Percentiles rank a stretch among this genome's conserved stretches.
Evolutionary conservation across 2,888 invertebrate species (phyloP).

Genomic region (Habroteleia sp.): DNA sequence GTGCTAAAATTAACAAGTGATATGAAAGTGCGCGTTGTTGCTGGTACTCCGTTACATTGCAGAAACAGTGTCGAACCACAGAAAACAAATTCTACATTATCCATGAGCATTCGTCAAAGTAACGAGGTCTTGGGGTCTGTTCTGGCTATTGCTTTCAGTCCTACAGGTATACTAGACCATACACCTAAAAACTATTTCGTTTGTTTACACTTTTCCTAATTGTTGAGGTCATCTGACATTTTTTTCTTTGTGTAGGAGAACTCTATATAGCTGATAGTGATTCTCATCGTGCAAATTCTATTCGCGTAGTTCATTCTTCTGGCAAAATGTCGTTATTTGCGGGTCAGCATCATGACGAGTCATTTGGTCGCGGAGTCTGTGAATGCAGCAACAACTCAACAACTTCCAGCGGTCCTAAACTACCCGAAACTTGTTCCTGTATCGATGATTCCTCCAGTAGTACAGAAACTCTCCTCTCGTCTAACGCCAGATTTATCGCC

Average conservation of each 20-base stretch:
- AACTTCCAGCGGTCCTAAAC: conserved; percentile 72
- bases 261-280: conserved; percentile 97
- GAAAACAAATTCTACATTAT: conserved; percentile 77
- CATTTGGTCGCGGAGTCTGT: conserved; percentile 69
- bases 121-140: conserved; percentile 91
- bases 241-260: too few species aligned
- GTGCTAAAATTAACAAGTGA: conserved; percentile 95
- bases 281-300: conserved; percentile 91
- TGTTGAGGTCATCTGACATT: too few species aligned
- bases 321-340: conserved; percentile 96
- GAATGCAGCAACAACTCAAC: conserved; percentile 76
- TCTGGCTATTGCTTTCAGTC: conserved; percentile 93
- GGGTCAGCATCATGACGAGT: conserved; percentile 88
- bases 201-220: too few species aligned
- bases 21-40: conserved; percentile 94
- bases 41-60: conserved; percentile 97
- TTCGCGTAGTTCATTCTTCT: conserved; percentile 92
- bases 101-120: conserved; percentile 83
- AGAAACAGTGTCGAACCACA: conserved; percentile 82
- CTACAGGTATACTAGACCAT: too few species aligned
- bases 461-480: conserved; percentile 92
- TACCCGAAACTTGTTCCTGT: conserved; percentile 82
- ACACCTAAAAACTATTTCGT: too few species aligned
- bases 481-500: conserved; percentile 93
- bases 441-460: conserved; percentile 87